phyloP scores from a whole-genome alignment of 2,888 invertebrate genomes.

The Clostera curtula region DNA sequence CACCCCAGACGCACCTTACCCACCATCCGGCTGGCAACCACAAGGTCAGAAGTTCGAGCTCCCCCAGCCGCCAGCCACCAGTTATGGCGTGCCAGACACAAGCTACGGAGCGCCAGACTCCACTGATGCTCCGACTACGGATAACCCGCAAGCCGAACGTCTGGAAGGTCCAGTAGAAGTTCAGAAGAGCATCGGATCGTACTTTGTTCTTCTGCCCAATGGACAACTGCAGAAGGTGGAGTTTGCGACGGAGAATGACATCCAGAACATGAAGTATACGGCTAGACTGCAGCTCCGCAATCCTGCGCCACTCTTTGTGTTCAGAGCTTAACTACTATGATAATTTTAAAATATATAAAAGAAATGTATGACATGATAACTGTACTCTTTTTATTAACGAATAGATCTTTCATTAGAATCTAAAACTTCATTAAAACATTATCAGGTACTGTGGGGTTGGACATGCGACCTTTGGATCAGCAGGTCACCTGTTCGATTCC shows the following conservation, averaged over 20 bases:
- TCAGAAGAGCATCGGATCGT: constrained; percentile 71
- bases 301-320: constrained; percentile 45
- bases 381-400: no score
- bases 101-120: constrained; percentile 41
- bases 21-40: constrained; percentile 63
- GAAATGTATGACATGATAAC: no score
- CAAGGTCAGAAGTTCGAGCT: constrained; percentile 50
- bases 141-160: constrained; percentile 49
- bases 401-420: no score
- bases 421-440: no score
- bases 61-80: constrained; percentile 47
- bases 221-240: constrained; percentile 77
- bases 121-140: constrained; percentile 46
- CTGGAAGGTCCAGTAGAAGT: constrained; percentile 56
- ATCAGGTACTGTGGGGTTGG: no score
- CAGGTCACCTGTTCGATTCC: no score
- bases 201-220: constrained; percentile 78
- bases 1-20: constrained; percentile 39
- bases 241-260: constrained; percentile 67
- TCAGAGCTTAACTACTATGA: constrained; percentile 34
- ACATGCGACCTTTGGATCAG: no score
- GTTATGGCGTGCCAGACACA: constrained; percentile 49
- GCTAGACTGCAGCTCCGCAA: constrained; percentile 72
- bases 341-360: no score
- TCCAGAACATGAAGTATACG: constrained; percentile 76